These are phyloP conservation scores for Silurus meridionalis DNA, from an alignment of 2,113 vertebrate species.

Conservation along the genomic window DNA sequence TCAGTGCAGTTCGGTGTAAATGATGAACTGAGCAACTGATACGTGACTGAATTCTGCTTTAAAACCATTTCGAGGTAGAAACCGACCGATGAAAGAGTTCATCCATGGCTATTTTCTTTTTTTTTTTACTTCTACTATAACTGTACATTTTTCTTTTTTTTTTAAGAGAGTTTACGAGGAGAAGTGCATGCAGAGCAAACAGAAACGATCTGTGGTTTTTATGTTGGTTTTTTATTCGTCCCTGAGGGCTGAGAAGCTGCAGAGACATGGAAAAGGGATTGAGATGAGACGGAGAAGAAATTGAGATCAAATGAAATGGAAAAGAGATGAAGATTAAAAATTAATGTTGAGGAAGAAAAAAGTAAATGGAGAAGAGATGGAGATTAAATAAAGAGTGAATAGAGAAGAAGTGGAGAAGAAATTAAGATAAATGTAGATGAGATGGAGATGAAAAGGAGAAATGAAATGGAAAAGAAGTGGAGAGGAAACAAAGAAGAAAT, in stretches of 20 bases:
- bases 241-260: constrained; percentile 71
- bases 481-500: not conserved
- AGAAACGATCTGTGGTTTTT: not conserved
- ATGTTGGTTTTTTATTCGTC: constrained; percentile 41
- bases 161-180: not conserved
- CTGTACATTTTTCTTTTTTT: not conserved
- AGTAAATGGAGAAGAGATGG: not conserved
- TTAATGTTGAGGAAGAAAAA: too few species aligned
- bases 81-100: not conserved
- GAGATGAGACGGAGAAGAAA: not conserved
- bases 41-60: not conserved
- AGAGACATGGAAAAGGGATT: constrained; percentile 14
- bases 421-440: not conserved
- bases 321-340: not conserved
- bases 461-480: too few species aligned
- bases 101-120: not conserved
- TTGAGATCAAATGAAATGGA: too few species aligned
- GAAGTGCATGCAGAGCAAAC: not conserved
- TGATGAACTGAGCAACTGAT: not conserved
- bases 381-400: not conserved
- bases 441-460: not conserved
- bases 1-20: not conserved
- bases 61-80: not conserved
- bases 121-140: too few species aligned
- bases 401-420: not conserved